phyloP scores from a whole-genome alignment of 64 coral and sea anemone genomes.

The Orbicella faveolata region DNA sequence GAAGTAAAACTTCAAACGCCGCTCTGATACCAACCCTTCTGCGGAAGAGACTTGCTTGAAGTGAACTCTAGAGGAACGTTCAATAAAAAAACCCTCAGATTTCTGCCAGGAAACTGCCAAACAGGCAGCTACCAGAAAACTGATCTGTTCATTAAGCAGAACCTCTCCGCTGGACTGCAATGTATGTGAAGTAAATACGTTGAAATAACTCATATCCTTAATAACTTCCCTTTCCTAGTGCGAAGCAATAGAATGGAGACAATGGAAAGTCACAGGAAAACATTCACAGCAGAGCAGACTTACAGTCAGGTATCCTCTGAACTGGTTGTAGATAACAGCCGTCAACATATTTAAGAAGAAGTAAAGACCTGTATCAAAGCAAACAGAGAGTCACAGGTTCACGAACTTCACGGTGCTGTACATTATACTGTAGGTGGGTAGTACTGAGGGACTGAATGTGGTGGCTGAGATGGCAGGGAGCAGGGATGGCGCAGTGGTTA shows the following conservation, averaged over 20 bases:
- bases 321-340: conserved; percentile 96
- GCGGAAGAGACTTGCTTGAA: conserved; percentile 95
- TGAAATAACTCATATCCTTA: too few relatives aligned
- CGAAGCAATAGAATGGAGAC: too few relatives aligned
- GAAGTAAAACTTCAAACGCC: conserved; percentile 84
- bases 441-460: too few relatives aligned
- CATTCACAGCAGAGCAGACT: not conserved
- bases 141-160: too few relatives aligned
- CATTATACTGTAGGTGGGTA: not conserved
- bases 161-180: too few relatives aligned
- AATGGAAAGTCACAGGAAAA: not conserved
- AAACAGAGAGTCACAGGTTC: not conserved
- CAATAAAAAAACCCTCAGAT: not conserved
- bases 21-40: conserved; percentile 85
- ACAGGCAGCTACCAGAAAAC: too few relatives aligned
- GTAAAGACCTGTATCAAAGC: conserved; percentile 75
- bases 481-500: too few relatives aligned
- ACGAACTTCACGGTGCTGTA: not conserved
- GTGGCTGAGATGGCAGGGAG: too few relatives aligned
- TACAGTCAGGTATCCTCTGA: conserved; percentile 93
- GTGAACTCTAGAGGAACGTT: conserved; percentile 59
- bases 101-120: too few relatives aligned
- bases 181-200: too few relatives aligned
- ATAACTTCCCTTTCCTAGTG: not conserved
- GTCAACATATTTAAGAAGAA: conserved; percentile 96